A percentile compares a stretch with the other conserved stretches of the same genome.
These are phyloP conservation scores for Hypomecis atomaria DNA, from an alignment of 2,888 invertebrate genomes.

Conservation along the genomic window DNA sequence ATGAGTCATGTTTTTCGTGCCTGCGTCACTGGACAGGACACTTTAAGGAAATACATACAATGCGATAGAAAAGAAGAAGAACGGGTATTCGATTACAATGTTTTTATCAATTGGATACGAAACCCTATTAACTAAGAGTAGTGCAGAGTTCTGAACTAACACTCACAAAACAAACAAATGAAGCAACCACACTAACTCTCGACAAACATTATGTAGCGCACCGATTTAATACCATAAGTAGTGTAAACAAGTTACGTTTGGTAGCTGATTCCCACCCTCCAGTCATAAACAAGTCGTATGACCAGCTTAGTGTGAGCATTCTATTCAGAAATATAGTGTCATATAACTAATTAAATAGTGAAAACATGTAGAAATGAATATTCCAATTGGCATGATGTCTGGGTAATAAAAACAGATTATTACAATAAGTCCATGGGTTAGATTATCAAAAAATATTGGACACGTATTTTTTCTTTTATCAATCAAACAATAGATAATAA, in stretches of 20 bases:
- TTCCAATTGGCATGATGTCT: no score
- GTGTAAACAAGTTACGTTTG: constrained; percentile 73
- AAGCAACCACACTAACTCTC: constrained; percentile 53
- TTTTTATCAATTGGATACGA: not conserved
- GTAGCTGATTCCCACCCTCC: constrained; percentile 28
- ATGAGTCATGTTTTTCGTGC: no score
- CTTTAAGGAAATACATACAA: no score
- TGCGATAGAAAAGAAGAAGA: no score
- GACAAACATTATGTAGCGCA: constrained; percentile 60
- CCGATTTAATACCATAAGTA: constrained; percentile 80
- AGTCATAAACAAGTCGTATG: constrained; percentile 53
- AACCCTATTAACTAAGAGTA: no score
- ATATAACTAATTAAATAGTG: constrained; percentile 46
- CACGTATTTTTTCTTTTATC: no score
- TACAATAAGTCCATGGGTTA: no score
- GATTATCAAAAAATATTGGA: no score
- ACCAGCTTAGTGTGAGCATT: constrained; percentile 52
- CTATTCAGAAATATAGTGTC: constrained; percentile 23
- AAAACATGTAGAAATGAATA: constrained; percentile 49
- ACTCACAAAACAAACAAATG: constrained; percentile 32
- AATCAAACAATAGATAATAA: no score
- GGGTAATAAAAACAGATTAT: no score
- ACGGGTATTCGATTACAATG: no score
- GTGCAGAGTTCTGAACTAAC: constrained; percentile 13
- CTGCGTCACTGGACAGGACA: no score